phyloP scores from a whole-genome alignment of 2,888 invertebrate species.

The Eutolmus rufibarbis region DNA sequence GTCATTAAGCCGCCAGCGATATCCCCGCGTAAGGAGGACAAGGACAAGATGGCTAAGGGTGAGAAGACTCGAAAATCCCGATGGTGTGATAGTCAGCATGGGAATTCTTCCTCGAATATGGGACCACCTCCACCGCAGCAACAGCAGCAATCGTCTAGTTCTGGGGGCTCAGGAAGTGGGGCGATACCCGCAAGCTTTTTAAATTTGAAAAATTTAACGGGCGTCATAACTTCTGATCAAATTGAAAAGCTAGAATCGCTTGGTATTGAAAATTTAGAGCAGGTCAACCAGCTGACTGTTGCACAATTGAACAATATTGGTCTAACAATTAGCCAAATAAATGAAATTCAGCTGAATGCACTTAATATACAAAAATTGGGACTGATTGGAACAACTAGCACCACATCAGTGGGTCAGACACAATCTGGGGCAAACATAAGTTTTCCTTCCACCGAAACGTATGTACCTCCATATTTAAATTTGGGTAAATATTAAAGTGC shows the following conservation, averaged over 20 bases:
- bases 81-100: conserved; percentile 54
- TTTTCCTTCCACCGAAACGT: background rate
- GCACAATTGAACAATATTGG: conserved; percentile 69
- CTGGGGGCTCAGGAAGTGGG: conserved; percentile 46
- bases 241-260: conserved; percentile 68
- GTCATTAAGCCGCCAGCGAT: conserved; percentile 57
- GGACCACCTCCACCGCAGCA: background rate
- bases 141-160: conserved; percentile 8
- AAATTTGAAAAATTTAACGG: conserved; percentile 67
- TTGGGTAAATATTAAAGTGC: background rate
- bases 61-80: conserved; percentile 60
- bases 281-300: conserved; percentile 69
- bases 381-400: conserved; percentile 50
- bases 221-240: conserved; percentile 67
- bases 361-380: conserved; percentile 68
- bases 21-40: conserved; percentile 53
- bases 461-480: conserved; percentile 26
- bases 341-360: conserved; percentile 70
- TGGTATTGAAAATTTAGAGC: conserved; percentile 70
- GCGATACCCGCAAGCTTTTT: conserved; percentile 60
- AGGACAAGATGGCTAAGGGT: conserved; percentile 55
- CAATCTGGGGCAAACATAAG: background rate
- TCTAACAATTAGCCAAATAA: conserved; percentile 68
- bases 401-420: background rate
- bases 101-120: background rate